Percentiles rank a stretch among this genome's conserved stretches.
Evolutionary conservation across 1,140 invertebrate species (phyloP).

Genomic region (Ephestia elutella): DNA sequence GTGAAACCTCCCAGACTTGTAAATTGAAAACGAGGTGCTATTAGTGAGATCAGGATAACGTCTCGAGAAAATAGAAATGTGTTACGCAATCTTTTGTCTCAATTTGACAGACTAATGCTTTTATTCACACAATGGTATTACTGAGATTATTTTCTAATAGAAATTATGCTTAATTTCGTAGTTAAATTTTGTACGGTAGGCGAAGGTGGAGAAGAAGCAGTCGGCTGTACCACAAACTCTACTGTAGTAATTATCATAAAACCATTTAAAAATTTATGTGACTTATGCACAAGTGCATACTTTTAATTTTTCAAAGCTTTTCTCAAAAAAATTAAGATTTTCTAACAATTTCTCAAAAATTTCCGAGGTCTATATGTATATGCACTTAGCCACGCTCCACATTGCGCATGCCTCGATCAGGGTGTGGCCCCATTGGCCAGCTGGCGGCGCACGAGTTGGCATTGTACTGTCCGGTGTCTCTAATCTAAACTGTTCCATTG

Average conservation of each 20-base stretch:
- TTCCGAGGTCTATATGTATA: background rate
- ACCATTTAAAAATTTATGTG: no score
- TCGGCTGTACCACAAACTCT: no score
- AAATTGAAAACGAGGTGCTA: background rate
- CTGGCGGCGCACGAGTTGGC: conserved; percentile 1
- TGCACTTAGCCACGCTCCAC: background rate
- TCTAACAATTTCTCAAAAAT: background rate
- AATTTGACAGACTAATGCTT: background rate
- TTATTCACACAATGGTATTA: background rate
- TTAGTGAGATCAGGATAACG: background rate
- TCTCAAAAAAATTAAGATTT: no score
- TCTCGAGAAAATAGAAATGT: conserved; percentile 1
- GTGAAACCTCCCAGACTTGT: background rate
- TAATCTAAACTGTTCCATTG: conserved; percentile 3
- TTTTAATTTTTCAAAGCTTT: no score
- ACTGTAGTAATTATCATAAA: no score
- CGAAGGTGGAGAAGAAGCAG: no score
- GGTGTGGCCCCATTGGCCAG: background rate
- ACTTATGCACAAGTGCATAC: no score
- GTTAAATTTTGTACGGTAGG: no score
- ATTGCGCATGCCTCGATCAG: background rate
- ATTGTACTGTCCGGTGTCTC: background rate
- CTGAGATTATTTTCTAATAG: background rate
- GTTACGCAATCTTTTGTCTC: background rate
- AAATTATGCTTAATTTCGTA: background rate